Base-by-base conservation (phyloP, 2,113 vertebrate genomes). In the Eudorcas thomsonii region DNA sequence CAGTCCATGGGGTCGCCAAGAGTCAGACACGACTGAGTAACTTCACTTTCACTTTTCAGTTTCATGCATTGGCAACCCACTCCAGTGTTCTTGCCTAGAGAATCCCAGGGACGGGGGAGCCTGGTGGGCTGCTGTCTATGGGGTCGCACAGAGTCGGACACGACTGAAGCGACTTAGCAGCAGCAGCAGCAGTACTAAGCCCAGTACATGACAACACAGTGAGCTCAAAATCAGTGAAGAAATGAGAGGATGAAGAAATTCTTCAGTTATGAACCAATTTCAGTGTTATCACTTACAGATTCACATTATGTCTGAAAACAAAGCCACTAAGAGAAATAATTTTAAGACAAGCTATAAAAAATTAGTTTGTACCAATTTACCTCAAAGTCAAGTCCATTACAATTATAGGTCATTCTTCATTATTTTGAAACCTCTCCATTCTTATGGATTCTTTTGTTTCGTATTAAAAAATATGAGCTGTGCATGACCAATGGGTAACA, bases 331-430 rank as follows among this genome's bases (percentile, higher is more conserved):
- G 86, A 91, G 93, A 97, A 97, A 96, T 64, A 45, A 78, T 74
- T 97, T 98, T 92, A 92, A 48, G 52, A 88, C 84, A 96, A 94
- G 52, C n/a, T 97, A n/a, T 97, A 95, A 97, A 98, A 48, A 92
- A 88, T 78, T 90, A 74, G 77, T 43, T 96, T 97, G 95, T 93
- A 87, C 33, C 78, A 96, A 80, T 96, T 96, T 96, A 96, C 54
- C 88, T 95, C 74, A 92, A 97, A 94, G 62, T 89, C 50, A 96
- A 96, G 95, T 84, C 0, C 48, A 74, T 94, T 87, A 52, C 14
- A 92, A 60, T 78, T 62, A 77, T 14, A 82, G 84, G 33, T 10
- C 64, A 85, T 64, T 88, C 67, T 57, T 83, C 48, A 45, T 48
- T 91, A 55, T 77, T 54, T 80, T 88, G 77, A 97, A 94, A 26